These are phyloP conservation scores for Cheilosia urbana DNA, from an alignment of 2,888 invertebrate species.

Conservation along the genomic window DNA sequence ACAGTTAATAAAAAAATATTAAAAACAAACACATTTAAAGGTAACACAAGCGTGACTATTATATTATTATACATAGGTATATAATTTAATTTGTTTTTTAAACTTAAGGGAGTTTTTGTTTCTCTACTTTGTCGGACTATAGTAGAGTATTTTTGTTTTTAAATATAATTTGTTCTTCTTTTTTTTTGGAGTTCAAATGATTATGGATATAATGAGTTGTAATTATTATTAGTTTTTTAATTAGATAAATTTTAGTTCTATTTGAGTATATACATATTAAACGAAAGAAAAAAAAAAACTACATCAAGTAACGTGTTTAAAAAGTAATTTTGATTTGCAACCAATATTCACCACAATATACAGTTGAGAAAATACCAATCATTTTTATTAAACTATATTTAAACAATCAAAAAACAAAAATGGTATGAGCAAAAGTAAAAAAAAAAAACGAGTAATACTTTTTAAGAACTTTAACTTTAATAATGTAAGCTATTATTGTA, in stretches of 20 bases:
- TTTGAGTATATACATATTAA: constrained; percentile 61
- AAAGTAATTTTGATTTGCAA: constrained; percentile 72
- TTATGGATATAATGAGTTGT: constrained; percentile 70
- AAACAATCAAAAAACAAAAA: constrained; percentile 27
- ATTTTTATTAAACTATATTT: constrained; percentile 67
- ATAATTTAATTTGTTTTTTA: constrained; percentile 16
- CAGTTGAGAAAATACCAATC: constrained; percentile 75
- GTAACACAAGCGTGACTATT: constrained; percentile 56
- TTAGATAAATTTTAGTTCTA: constrained; percentile 77
- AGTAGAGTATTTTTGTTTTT: constrained; percentile 66
- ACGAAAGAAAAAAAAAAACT: constrained; percentile 30
- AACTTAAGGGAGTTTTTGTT: constrained; percentile 69
- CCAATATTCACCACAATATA: constrained; percentile 61
- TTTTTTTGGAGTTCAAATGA: constrained; percentile 52
- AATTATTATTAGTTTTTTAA: constrained; percentile 77
- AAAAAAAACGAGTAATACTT: constrained; percentile 31
- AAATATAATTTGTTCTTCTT: constrained; percentile 32
- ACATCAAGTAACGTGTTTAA: constrained; percentile 67
- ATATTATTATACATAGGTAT: too few species aligned
- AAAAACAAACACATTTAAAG: constrained; percentile 17
- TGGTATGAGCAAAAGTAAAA: constrained; percentile 32
- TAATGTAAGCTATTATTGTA: constrained; percentile 74
- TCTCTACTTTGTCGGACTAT: constrained; percentile 52
- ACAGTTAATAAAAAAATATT: constrained; percentile 25
- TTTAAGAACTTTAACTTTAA: constrained; percentile 63